Conservation (phyloP, 2,888 invertebrate genomes). For the Salpingus planirostris region DNA sequence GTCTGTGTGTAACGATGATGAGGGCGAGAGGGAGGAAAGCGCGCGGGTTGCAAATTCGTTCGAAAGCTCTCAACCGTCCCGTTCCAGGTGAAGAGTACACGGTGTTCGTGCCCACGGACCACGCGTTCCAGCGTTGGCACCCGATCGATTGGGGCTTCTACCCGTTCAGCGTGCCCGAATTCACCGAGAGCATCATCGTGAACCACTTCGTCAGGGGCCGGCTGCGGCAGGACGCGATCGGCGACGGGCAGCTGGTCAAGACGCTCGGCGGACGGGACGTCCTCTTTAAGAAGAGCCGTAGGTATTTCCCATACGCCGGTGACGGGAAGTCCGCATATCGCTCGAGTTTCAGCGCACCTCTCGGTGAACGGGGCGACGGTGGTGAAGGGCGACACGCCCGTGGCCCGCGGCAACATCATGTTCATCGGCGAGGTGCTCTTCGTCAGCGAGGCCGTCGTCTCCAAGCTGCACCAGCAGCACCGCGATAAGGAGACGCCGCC, state of each 20-base stretch:
- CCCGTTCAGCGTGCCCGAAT: slow-evolving; percentile 57
- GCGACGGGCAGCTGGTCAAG: slow-evolving; percentile 46
- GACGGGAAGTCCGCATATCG: slow-evolving; percentile 6
- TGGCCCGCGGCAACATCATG: slow-evolving; percentile 53
- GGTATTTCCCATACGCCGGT: slow-evolving; percentile 36
- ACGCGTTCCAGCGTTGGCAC: slow-evolving; percentile 59
- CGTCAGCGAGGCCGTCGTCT: slow-evolving; percentile 53
- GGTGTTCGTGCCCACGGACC: slow-evolving; percentile 55
- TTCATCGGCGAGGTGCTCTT: slow-evolving; percentile 55
- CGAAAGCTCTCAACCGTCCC: too few species aligned
- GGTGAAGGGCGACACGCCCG: slow-evolving; percentile 51
- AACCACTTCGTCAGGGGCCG: slow-evolving; percentile 54
- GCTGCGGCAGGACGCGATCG: slow-evolving; percentile 48
- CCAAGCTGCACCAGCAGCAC: slow-evolving; percentile 53
- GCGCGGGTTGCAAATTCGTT: too few species aligned
- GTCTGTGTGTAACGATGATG: too few species aligned
- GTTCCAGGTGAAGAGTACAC: slow-evolving; percentile 49
- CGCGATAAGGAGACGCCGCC: slow-evolving; percentile 59
- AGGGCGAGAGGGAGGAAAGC: too few species aligned
- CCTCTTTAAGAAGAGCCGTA: slow-evolving; percentile 49
- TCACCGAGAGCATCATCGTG: slow-evolving; percentile 52
- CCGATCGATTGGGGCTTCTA: slow-evolving; percentile 64
- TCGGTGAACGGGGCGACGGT: slow-evolving; percentile 52
- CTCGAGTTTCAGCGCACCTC: slow-evolving; percentile 43
- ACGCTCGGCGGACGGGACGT: slow-evolving; percentile 53